Base-by-base conservation (phyloP, 2,888 invertebrate species). In the Aphelenchoides bicaudatus region DNA sequence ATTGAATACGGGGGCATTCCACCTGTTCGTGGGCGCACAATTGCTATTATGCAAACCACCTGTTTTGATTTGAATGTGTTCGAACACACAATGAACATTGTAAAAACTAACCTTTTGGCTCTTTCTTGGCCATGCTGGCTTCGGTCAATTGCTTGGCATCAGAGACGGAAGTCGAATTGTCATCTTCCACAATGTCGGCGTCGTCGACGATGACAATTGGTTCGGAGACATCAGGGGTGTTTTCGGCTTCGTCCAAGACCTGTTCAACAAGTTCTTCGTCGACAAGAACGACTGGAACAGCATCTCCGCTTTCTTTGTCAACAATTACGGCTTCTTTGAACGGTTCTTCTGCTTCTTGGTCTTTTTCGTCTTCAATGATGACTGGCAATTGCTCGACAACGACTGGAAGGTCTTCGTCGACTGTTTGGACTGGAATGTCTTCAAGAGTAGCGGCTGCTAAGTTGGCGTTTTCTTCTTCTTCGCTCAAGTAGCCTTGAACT, bases 231-330 rank as follows among this genome's bases (percentile, higher is more conserved):
- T 34, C 62, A 3, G 38, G 2, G 16, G 37, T n/a, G 2, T 49
- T 47, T 4, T 28, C 2, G 19, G 49, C 47, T 3, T 8, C 47
- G 10, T 51, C 49, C n/a, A n/a, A n/a, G n/a, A n/a, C n/a, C n/a
- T n/a, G n/a, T 13, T 59, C 46, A 3, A 19, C 47, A 0, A 1
- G 25, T 19, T 13, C 56, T 16, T 55, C 56, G 8, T 59, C 37
- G 39, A 59, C 48, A 21, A 59, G 16, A 13, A 59, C 25, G 13
- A 59, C 59, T 13, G 59, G 59, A 6, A 59, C 49, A 6, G 60
- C 59, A 31, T 48, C 51, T 27, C 60, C 60, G 1, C 37, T 23
- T 19, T 60, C 59, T 16, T 62, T 50, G 46, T 59, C 59, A 21
- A 59, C 59, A 23, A 59, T 23, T 16, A 60, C 25, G 28, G 49